phyloP scores from a whole-genome alignment of 2,113 vertebrate species.

The Sorex araneus region DNA sequence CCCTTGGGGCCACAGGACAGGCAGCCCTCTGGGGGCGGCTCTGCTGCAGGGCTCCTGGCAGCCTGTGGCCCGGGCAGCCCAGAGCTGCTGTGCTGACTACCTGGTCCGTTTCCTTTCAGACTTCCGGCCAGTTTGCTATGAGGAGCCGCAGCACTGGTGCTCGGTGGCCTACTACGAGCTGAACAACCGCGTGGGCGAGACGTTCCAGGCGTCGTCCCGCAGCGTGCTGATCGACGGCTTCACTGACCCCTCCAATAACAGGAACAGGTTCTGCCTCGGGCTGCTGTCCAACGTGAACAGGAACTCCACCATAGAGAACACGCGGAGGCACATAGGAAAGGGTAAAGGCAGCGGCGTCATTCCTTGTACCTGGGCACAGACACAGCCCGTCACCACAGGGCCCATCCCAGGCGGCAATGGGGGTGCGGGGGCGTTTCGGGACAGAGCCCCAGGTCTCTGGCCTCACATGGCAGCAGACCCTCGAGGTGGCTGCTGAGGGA shows the following conservation, averaged over 20 bases:
- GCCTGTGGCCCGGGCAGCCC: neutral
- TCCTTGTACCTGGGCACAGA: rapidly evolving
- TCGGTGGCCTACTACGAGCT: conserved; percentile 99
- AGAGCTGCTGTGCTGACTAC: neutral
- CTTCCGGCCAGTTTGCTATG: conserved; percentile 97
- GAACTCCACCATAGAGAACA: conserved; percentile 99
- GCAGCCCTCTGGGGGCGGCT: no score
- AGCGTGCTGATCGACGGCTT: conserved; percentile 98
- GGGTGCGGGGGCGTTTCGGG: no score
- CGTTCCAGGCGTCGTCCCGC: conserved; percentile 96
- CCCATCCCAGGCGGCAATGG: no score
- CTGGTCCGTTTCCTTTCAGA: conserved; percentile 88
- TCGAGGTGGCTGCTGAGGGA: no score
- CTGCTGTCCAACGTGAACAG: conserved; percentile 98
- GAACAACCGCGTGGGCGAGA: conserved; percentile 97
- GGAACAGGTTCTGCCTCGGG: conserved; percentile 98
- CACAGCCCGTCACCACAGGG: no score
- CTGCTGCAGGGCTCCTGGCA: no score
- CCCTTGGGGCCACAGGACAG: neutral
- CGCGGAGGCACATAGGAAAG: conserved; percentile 98
- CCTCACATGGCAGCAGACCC: no score
- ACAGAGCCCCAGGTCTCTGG: no score
- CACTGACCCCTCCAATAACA: conserved; percentile 98
- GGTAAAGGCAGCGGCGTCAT: conserved; percentile 87
- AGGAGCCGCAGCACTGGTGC: conserved; percentile 98